phyloP scores from a whole-genome alignment of 2,888 invertebrate species.

The Harmothoe impar region DNA sequence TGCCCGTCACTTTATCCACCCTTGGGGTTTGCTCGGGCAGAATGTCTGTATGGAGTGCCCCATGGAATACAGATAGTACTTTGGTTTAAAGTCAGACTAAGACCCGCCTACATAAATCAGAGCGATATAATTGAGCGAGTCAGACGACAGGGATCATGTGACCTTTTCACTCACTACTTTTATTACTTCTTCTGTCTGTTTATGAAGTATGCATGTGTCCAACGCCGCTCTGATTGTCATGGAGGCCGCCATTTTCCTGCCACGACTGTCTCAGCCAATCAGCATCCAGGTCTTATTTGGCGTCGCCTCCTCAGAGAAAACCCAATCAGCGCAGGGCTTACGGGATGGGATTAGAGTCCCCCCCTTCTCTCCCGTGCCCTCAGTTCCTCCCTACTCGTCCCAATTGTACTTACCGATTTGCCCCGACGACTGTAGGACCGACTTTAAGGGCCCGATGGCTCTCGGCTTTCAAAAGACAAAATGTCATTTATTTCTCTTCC shows the following conservation, averaged over 20 bases:
- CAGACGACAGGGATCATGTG: neutral
- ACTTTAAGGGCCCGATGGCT: constrained; percentile 40
- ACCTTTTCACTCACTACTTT: constrained; percentile 32
- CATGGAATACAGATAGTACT: too few relatives aligned
- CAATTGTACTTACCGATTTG: constrained; percentile 60
- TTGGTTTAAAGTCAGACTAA: too few relatives aligned
- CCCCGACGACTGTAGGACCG: neutral
- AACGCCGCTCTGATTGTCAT: constrained; percentile 47
- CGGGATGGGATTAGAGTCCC: constrained; percentile 47
- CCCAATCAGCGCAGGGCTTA: constrained; percentile 56
- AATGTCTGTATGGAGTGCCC: too few relatives aligned
- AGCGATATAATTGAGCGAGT: constrained; percentile 7
- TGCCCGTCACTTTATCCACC: too few relatives aligned
- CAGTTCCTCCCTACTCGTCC: neutral
- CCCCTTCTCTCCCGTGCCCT: neutral
- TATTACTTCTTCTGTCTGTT: constrained; percentile 7
- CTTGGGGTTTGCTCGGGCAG: too few relatives aligned
- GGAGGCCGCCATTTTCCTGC: constrained; percentile 42
- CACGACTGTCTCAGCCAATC: constrained; percentile 47
- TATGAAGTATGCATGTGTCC: constrained; percentile 47
- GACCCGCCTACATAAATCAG: too few relatives aligned
- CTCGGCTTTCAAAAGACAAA: constrained; percentile 63
- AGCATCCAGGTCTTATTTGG: neutral
- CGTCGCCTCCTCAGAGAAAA: constrained; percentile 50
- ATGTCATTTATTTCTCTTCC: constrained; percentile 59